Evolutionary conservation across 2,888 invertebrate species (phyloP).

Genomic region (Electrophaes corylata): DNA sequence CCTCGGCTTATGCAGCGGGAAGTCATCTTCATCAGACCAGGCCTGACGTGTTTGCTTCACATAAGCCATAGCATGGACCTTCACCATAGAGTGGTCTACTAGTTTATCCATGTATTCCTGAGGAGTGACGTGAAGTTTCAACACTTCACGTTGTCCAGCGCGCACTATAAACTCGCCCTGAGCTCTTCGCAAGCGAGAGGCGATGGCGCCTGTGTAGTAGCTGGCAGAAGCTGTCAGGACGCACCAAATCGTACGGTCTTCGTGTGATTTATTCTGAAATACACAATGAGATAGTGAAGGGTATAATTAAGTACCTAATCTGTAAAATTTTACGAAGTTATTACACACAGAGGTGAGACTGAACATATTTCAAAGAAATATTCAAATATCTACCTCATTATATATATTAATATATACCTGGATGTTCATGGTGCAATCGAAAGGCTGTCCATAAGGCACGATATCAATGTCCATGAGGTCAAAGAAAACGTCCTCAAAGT

Average conservation of each 20-base stretch:
- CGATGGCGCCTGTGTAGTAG: conserved; percentile 88
- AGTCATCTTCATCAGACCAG: conserved; percentile 90
- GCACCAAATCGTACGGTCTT: conserved; percentile 86
- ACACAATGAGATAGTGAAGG: background rate
- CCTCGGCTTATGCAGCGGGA: conserved; percentile 87
- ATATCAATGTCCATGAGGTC: conserved; percentile 87
- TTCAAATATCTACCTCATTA: too few relatives aligned
- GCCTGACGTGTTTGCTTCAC: conserved; percentile 89
- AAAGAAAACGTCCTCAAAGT: conserved; percentile 86
- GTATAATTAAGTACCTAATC: too few relatives aligned
- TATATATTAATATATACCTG: conserved; percentile 67
- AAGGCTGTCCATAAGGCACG: conserved; percentile 87
- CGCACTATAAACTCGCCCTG: conserved; percentile 85
- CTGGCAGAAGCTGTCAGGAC: conserved; percentile 86
- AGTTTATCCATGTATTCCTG: conserved; percentile 88
- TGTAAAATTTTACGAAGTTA: too few relatives aligned
- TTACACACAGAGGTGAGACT: too few relatives aligned
- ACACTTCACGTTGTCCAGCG: conserved; percentile 85
- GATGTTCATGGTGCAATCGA: conserved; percentile 87
- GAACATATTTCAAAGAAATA: background rate
- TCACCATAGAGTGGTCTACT: conserved; percentile 88
- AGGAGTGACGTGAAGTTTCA: conserved; percentile 85
- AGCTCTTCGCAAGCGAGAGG: conserved; percentile 85
- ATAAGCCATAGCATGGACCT: conserved; percentile 89
- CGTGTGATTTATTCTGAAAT: conserved; percentile 84